Percentiles rank a stretch among this genome's conserved stretches.
phyloP scores from a whole-genome alignment of 2,888 invertebrate genomes.

The Euplexia lucipara region DNA sequence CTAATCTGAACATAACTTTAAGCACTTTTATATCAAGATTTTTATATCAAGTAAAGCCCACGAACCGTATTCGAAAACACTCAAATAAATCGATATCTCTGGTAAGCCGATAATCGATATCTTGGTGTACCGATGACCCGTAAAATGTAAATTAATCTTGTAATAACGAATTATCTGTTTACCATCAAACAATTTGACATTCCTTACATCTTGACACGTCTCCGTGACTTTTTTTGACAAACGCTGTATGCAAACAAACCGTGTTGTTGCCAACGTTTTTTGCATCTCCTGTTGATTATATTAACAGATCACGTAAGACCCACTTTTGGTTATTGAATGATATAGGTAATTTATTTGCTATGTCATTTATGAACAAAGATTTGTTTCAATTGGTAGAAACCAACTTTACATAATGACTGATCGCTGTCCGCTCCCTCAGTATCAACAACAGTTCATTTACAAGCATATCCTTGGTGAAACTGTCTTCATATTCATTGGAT shows the following conservation, averaged over 20 bases:
- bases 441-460: conserved; percentile 4
- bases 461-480: neutral
- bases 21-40: conserved; percentile 46
- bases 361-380: conserved; percentile 21
- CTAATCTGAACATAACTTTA: conserved; percentile 47
- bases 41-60: conserved; percentile 45
- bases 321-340: conserved; percentile 52
- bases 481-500: conserved; percentile 6
- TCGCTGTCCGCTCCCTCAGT: conserved; percentile 13
- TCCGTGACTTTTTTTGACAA: conserved; percentile 80
- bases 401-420: neutral
- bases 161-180: conserved; percentile 68
- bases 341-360: conserved; percentile 29
- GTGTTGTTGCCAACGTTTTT: conserved; percentile 69
- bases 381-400: conserved; percentile 10
- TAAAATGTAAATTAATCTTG: conserved; percentile 70
- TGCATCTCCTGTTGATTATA: conserved; percentile 57
- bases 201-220: conserved; percentile 79
- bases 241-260: conserved; percentile 78
- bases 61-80: conserved; percentile 30
- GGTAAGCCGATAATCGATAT: conserved; percentile 55
- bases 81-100: conserved; percentile 50
- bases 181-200: conserved; percentile 75
- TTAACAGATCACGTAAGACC: conserved; percentile 58
- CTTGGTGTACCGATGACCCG: conserved; percentile 53